Conservation (phyloP, 2,888 invertebrate species). For the Rhogogaster chlorosoma region DNA sequence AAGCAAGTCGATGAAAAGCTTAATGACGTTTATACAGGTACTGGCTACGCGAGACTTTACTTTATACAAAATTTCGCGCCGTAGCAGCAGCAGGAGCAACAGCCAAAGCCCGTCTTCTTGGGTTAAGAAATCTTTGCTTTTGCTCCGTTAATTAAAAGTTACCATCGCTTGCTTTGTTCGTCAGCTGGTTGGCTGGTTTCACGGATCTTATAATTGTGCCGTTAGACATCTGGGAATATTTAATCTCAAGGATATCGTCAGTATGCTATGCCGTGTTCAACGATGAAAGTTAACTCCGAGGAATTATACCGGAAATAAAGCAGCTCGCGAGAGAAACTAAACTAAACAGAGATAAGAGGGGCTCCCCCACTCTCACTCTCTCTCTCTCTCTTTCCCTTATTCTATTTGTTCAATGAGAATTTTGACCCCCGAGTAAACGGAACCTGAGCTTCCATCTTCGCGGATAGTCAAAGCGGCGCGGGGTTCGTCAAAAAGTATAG, state of each 20-base stretch:
- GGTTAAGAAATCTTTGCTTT: slow-evolving; percentile 1
- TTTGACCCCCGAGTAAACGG: neutral
- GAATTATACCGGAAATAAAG: neutral
- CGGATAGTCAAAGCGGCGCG: neutral
- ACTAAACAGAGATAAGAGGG: too few relatives aligned
- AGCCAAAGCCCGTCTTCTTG: neutral
- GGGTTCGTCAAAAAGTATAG: neutral
- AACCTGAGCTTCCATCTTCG: neutral
- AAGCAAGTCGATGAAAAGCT: neutral
- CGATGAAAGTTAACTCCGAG: neutral
- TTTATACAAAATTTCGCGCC: neutral
- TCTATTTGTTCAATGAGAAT: neutral
- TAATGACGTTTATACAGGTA: slow-evolving; percentile 10
- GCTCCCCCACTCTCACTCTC: too few relatives aligned
- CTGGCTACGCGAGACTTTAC: neutral
- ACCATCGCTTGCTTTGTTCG: neutral
- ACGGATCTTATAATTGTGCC: slow-evolving; percentile 20
- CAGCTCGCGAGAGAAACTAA: neutral
- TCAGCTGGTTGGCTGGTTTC: neutral
- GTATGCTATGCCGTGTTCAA: neutral
- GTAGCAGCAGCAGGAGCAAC: neutral
- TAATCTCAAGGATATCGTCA: slow-evolving; percentile 20
- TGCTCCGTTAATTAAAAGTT: neutral
- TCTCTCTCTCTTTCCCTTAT: neutral
- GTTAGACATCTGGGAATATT: slow-evolving; percentile 30